A percentile compares a stretch with the other conserved stretches of the same genome.
phyloP scores from a whole-genome alignment of 1,140 invertebrate species.

The Anagrus nilaparvatae region DNA sequence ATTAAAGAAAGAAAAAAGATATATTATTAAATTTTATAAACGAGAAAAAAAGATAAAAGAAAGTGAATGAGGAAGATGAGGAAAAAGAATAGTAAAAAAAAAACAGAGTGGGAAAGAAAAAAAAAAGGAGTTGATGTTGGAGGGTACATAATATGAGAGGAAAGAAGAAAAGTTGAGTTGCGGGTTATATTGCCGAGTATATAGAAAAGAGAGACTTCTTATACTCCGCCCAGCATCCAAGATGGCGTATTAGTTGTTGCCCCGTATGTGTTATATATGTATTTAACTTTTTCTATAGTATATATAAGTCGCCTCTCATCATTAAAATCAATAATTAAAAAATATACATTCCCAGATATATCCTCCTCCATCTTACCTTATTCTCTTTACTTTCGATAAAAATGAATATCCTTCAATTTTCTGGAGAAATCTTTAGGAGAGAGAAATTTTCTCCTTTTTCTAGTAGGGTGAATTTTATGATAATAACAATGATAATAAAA shows the following conservation, averaged over 20 bases:
- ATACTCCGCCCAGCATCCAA: constrained; percentile 44
- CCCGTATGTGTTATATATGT: too few species aligned
- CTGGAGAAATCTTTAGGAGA: constrained; percentile 34
- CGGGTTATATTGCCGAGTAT: constrained; percentile 12
- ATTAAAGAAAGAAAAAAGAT: too few species aligned
- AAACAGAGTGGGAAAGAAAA: neutral
- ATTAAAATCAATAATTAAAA: constrained; percentile 48
- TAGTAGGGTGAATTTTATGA: too few species aligned
- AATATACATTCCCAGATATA: constrained; percentile 43
- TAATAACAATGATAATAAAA: too few species aligned
- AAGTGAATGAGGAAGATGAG: too few species aligned
- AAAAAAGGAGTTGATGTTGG: neutral
- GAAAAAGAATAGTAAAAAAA: too few species aligned
- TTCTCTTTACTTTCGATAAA: too few species aligned
- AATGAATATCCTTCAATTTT: constrained; percentile 41
- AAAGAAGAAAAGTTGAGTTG: constrained; percentile 17
- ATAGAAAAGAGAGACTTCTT: constrained; percentile 29
- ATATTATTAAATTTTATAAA: too few species aligned
- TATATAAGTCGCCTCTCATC: constrained; percentile 42
- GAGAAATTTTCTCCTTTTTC: too few species aligned
- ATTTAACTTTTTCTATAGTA: too few species aligned
- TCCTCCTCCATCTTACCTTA: too few species aligned
- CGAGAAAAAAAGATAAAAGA: too few species aligned
- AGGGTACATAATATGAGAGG: neutral
- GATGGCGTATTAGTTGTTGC: constrained; percentile 37